Base-by-base conservation (phyloP, 2,888 invertebrate species). In the Pelosia muscerda region DNA sequence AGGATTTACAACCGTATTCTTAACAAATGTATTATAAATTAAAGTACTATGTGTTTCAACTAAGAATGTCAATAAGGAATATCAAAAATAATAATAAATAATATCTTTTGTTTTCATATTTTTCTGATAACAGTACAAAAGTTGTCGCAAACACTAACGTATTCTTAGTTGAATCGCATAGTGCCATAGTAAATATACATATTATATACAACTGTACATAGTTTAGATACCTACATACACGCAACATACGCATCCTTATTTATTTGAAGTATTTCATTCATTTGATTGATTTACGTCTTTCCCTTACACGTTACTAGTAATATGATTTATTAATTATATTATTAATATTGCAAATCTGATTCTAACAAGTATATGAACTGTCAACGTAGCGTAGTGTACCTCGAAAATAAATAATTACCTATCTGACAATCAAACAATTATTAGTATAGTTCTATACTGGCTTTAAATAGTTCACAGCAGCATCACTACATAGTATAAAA, bases 131-230 rank as follows among this genome's bases (percentile, higher is more conserved):
- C 5, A 42, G 19, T 42, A 42, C 19, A 42, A 49, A 49, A 6
- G 49, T 8, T 9, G n/a, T n/a, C n/a, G 19, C 19, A 19, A 49
- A 9, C 9, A 19, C n/a, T 49, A 49, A 8, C 49, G 8, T 9
- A n/a, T n/a, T 49, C n/a, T 49, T 49, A 49, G 49, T 49, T 49
- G n/a, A 49, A 49, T n/a, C n/a, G n/a, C 49, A n/a, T 49, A 49
- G 49, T n/a, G n/a, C 19, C 2, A n/a, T n/a, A n/a, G n/a, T n/a
- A n/a, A n/a, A n/a, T n/a, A n/a, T n/a, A n/a, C n/a, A n/a, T n/a
- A n/a, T n/a, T n/a, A n/a, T n/a, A n/a, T 9, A 49, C n/a, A 19
- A 8, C n/a, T n/a, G n/a, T n/a, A 49, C 8, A n/a, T n/a, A 49
- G 13, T n/a, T 34, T 15, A 38, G 6, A 42, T 42, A 28, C 28